Evolutionary conservation across 2,888 invertebrate species (phyloP), one percentile per base, ranked within the genome.

Genomic region (Phaedon cochleariae): DNA sequence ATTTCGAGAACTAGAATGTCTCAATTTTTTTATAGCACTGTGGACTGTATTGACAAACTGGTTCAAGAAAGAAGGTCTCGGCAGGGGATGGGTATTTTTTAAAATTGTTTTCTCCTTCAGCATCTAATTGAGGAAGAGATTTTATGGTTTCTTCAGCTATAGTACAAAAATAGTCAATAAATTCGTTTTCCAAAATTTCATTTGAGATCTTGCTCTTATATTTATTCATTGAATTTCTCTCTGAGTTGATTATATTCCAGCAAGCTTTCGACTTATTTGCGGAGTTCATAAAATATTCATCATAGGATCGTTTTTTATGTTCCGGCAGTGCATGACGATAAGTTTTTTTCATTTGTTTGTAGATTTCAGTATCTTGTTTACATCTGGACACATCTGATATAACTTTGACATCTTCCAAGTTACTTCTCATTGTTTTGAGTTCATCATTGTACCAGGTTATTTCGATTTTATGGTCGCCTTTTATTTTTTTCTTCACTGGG

Each of bases 391-490:
- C 53, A 34, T 54, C 53, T 20, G 37, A 34, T 54, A 54, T 54
- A 18, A 54, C 34, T 54, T 41, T 54, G 15, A 54, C n/a, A 37
- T 37, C 41, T 54, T 41, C 41, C 18, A 54, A n/a, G 2, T 54
- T 54, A 54, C 41, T 54, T 54, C 54, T 41, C 54, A 54, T 54
- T 21, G 41, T 54, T 54, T 54, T 41, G 41, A 54, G 54, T 41
- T 54, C n/a, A n/a, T n/a, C n/a, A n/a, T n/a, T n/a, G n/a, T n/a
- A n/a, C n/a, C n/a, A n/a, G n/a, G n/a, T n/a, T 41, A 41, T 41
- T 54, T 54, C 29, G 15, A n/a, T 15, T 52, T 15, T 52, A 12
- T n/a, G 31, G 52, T 52, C 17, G 15, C 52, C 10, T 26, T 18
- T 31, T 6, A 26, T 10, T 12, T 22, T 52, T 52, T 29, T 52